A percentile compares a stretch with the other conserved stretches of the same genome.
Conservation (phyloP, 2,888 invertebrate species). For the Apodemia zela region DNA sequence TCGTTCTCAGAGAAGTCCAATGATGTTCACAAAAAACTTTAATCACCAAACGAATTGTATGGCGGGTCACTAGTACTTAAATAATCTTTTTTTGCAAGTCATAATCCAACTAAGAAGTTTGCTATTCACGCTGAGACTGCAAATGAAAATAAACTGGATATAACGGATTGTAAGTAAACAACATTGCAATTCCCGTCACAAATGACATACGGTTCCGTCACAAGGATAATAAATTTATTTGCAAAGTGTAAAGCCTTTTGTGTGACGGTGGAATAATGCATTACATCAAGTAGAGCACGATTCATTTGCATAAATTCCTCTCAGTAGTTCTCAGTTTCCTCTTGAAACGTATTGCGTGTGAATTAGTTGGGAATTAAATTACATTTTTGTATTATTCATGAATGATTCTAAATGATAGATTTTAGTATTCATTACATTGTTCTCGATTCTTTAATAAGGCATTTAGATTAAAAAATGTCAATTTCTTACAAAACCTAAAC, state of each 20-base stretch:
- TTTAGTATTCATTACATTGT: too few species aligned
- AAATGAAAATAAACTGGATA: slow-evolving; percentile 7
- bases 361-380: too few species aligned
- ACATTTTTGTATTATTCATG: too few species aligned
- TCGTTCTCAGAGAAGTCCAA: too few species aligned
- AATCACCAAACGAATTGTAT: neutral
- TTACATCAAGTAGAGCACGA: slow-evolving; percentile 50
- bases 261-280: slow-evolving; percentile 43
- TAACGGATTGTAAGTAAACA: neutral
- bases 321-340: slow-evolving; percentile 29
- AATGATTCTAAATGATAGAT: too few species aligned
- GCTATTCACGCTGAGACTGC: neutral
- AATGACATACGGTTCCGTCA: slow-evolving; percentile 25
- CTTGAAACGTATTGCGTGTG: slow-evolving; percentile 2
- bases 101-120: neutral
- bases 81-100: neutral
- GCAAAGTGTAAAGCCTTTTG: slow-evolving; percentile 37
- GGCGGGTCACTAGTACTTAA: neutral
- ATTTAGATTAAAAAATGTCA: too few species aligned
- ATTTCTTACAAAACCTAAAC: too few species aligned
- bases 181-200: slow-evolving; percentile 12
- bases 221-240: slow-evolving; percentile 42
- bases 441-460: too few species aligned
- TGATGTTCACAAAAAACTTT: neutral
- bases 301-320: slow-evolving; percentile 55